Conservation (phyloP, 1,140 invertebrate species). For the Calycopis cecrops region DNA sequence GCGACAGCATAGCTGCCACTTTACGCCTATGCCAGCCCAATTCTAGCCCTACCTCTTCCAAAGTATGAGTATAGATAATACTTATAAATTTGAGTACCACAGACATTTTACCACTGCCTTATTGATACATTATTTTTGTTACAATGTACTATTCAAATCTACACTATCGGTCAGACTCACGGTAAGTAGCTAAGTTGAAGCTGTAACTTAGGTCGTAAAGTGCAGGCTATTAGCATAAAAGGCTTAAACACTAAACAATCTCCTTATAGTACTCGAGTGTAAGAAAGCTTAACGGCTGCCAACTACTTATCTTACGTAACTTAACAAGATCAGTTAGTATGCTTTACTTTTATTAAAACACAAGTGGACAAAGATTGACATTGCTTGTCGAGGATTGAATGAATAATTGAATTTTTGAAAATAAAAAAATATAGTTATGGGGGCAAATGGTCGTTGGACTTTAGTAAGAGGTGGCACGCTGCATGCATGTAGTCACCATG, state of each 20-base stretch:
- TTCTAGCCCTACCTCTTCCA: too few relatives aligned
- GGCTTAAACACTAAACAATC: constrained; percentile 5
- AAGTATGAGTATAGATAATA: too few relatives aligned
- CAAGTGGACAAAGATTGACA: neutral
- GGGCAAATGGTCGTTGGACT: neutral
- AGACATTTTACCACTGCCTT: neutral
- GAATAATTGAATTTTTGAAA: neutral
- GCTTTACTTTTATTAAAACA: neutral
- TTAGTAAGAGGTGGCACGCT: too few relatives aligned
- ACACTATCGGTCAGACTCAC: neutral
- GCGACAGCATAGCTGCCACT: too few relatives aligned
- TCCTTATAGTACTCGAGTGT: neutral
- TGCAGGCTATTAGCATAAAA: neutral
- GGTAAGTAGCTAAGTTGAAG: neutral
- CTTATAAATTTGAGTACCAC: neutral
- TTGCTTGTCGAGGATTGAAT: neutral
- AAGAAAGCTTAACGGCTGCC: neutral
- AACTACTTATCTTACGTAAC: neutral
- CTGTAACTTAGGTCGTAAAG: neutral
- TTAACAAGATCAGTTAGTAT: neutral
- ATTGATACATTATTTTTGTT: neutral
- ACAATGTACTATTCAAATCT: neutral
- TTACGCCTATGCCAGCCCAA: too few relatives aligned
- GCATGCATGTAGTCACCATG: too few relatives aligned
- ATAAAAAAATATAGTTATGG: neutral